Conservation (phyloP, 2,888 invertebrate genomes). For the Noctua comes region DNA sequence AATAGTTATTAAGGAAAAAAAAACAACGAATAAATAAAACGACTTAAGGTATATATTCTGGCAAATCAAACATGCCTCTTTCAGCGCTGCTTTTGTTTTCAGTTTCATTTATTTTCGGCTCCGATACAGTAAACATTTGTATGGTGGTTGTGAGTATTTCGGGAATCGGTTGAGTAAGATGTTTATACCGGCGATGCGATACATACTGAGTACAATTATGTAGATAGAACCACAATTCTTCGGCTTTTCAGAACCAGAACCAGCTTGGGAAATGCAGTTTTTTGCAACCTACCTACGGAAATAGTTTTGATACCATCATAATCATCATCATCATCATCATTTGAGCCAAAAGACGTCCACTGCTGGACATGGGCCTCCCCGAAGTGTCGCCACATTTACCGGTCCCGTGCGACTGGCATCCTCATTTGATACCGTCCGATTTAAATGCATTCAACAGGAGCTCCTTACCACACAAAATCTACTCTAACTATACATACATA, state of each 20-base stretch:
- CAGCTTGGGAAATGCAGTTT: not conserved
- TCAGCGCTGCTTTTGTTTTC: slow-evolving; percentile 47
- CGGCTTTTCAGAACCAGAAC: not conserved
- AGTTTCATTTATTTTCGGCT: slow-evolving; percentile 33
- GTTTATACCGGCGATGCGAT: slow-evolving; percentile 41
- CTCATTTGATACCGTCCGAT: not conserved
- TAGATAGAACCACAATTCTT: not conserved
- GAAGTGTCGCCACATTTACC: no score
- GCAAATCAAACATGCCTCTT: slow-evolving; percentile 14
- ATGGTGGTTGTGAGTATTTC: slow-evolving; percentile 51
- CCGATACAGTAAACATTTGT: slow-evolving; percentile 50
- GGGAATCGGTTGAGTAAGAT: slow-evolving; percentile 50
- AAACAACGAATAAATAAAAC: slow-evolving; percentile 1
- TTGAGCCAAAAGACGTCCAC: no score
- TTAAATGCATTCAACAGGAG: not conserved
- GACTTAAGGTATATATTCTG: slow-evolving; percentile 1
- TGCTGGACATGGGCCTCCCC: no score
- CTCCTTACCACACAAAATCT: not conserved
- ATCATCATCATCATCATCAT: no score
- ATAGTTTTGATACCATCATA: not conserved
- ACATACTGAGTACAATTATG: slow-evolving; percentile 14
- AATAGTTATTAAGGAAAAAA: slow-evolving; percentile 9
- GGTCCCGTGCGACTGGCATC: no score
- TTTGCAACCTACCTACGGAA: not conserved
- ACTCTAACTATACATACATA: not conserved